phyloP scores from a whole-genome alignment of 2,888 invertebrate species.

The Drosophila kambysellisi region DNA sequence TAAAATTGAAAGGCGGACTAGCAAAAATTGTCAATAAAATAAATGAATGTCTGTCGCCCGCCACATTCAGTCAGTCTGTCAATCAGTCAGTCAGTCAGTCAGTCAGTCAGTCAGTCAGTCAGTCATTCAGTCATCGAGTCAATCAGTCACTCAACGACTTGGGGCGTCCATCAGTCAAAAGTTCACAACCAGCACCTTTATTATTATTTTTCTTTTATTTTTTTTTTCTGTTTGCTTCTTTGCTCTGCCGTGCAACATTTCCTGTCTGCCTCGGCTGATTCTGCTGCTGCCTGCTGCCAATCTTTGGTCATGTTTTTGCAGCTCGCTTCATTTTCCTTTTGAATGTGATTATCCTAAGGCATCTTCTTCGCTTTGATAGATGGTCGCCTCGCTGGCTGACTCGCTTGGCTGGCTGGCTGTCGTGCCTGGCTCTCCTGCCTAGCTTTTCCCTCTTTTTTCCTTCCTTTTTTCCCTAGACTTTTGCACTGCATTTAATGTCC shows the following conservation, averaged over 20 bases:
- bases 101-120: conserved; percentile 19
- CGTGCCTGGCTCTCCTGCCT: neutral
- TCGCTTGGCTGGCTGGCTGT: neutral
- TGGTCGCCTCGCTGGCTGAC: conserved; percentile 40
- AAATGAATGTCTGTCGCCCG: conserved; percentile 52
- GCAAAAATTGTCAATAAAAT: conserved; percentile 78
- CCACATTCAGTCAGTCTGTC: conserved; percentile 27
- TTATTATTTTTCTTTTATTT: conserved; percentile 1
- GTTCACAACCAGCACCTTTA: conserved; percentile 48
- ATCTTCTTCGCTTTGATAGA: conserved; percentile 71
- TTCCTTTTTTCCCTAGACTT: conserved; percentile 23
- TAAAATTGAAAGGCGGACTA: conserved; percentile 70
- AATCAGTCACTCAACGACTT: conserved; percentile 22
- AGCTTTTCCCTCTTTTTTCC: neutral
- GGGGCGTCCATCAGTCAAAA: conserved; percentile 72
- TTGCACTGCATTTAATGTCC: conserved; percentile 77
- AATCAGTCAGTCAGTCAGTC: conserved; percentile 13
- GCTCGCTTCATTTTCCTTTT: conserved; percentile 77
- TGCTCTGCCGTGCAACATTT: conserved; percentile 64
- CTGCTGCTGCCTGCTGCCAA: conserved; percentile 37
- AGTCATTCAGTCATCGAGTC: conserved; percentile 1
- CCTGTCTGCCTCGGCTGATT: conserved; percentile 51
- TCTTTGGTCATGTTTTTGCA: conserved; percentile 72
- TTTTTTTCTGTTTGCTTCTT: conserved; percentile 33
- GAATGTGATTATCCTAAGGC: conserved; percentile 80